A percentile compares a stretch with the other conserved stretches of the same genome.
Conservation (phyloP, 2,888 invertebrate species). For the Eristalis pertinax region DNA sequence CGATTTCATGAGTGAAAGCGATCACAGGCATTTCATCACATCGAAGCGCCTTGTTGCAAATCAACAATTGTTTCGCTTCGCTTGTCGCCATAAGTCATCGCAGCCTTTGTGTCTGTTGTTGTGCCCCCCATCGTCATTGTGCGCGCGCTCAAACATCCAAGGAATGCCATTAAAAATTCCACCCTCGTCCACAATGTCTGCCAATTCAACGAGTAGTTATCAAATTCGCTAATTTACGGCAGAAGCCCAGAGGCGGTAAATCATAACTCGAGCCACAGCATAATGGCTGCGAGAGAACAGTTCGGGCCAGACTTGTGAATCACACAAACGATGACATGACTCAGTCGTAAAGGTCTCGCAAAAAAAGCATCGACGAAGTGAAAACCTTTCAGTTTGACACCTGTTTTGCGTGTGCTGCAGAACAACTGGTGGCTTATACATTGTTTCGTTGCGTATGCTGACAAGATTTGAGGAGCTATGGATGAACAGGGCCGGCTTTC, state of each 20-base stretch:
- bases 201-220: constrained; percentile 21
- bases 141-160: not conserved
- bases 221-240: constrained; percentile 39
- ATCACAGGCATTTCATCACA: not conserved
- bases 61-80: not conserved
- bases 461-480: not conserved
- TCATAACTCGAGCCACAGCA: not conserved
- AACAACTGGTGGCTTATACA: constrained; percentile 15
- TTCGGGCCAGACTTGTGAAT: not conserved
- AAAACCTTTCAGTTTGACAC: not conserved
- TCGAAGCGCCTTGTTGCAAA: not conserved
- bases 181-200: constrained; percentile 20
- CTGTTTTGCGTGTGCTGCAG: not conserved
- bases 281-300: not conserved
- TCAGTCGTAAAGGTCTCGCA: not conserved
- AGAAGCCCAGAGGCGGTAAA: not conserved
- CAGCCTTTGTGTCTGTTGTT: not conserved
- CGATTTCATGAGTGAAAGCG: not conserved
- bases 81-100: not conserved
- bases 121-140: not conserved
- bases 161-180: constrained; percentile 21
- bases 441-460: not conserved
- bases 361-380: not conserved
- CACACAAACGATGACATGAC: not conserved
- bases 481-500: not conserved